These are phyloP conservation scores for Baccha elongata DNA, from an alignment of 2,888 invertebrate species.

Conservation along the genomic window DNA sequence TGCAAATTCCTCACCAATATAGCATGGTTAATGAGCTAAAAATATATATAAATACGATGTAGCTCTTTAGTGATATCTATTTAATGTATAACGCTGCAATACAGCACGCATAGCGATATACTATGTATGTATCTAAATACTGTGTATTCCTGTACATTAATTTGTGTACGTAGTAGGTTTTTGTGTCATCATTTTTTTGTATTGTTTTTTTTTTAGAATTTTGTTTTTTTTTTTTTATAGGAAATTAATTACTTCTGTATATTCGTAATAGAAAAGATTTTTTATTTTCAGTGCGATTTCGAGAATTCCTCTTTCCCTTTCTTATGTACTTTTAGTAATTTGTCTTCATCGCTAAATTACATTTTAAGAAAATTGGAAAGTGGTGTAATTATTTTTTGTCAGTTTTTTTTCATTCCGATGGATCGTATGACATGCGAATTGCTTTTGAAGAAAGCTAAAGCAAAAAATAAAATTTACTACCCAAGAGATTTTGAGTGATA, in stretches of 20 bases:
- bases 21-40: conserved; percentile 71
- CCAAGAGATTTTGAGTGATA: no score
- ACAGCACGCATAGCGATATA: neutral
- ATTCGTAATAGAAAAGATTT: conserved; percentile 3
- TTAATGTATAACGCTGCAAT: conserved; percentile 51
- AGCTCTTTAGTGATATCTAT: conserved; percentile 44
- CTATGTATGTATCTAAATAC: neutral
- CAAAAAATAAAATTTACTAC: no score
- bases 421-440: conserved; percentile 46
- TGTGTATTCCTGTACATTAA: conserved; percentile 14
- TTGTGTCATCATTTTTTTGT: conserved; percentile 70
- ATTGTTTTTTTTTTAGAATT: conserved; percentile 52
- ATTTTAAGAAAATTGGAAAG: conserved; percentile 46
- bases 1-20: conserved; percentile 68
- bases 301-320: neutral
- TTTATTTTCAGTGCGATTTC: conserved; percentile 40
- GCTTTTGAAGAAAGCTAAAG: no score
- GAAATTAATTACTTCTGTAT: conserved; percentile 33
- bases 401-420: conserved; percentile 1
- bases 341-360: neutral
- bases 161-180: conserved; percentile 68
- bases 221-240: no score
- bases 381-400: conserved; percentile 37
- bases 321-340: neutral
- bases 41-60: conserved; percentile 59